A percentile compares a stretch with the other conserved stretches of the same genome.
Evolutionary conservation across 2,888 invertebrate species (phyloP).

Genomic region (Cynaeus angustus): DNA sequence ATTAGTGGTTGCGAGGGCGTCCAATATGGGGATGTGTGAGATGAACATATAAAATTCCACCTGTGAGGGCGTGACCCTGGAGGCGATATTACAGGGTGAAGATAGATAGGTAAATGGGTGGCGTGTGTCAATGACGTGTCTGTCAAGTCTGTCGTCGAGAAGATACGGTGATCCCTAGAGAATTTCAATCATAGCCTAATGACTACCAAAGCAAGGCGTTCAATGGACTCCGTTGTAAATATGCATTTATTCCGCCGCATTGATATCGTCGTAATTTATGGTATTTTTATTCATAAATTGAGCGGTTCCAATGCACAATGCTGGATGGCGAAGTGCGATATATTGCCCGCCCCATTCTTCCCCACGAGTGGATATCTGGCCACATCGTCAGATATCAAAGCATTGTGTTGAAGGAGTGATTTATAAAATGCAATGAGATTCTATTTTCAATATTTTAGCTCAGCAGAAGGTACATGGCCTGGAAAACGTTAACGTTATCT

Average conservation of each 20-base stretch:
- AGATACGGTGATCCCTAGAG: slow-evolving; percentile 48
- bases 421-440: slow-evolving; percentile 68
- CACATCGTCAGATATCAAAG: slow-evolving; percentile 63
- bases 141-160: slow-evolving; percentile 26
- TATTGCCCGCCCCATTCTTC: slow-evolving; percentile 65
- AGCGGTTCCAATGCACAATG: slow-evolving; percentile 66
- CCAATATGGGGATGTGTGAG: slow-evolving; percentile 36
- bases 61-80: slow-evolving; percentile 25
- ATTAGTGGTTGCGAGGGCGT: slow-evolving; percentile 27
- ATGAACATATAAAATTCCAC: slow-evolving; percentile 43
- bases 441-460: slow-evolving; percentile 65
- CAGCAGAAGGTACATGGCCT: slow-evolving; percentile 61
- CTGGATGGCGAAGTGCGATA: slow-evolving; percentile 63
- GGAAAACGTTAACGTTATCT: slow-evolving; percentile 63
- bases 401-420: slow-evolving; percentile 68
- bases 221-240: slow-evolving; percentile 63
- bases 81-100: slow-evolving; percentile 14
- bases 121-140: slow-evolving; percentile 38
- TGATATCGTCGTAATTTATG: slow-evolving; percentile 67
- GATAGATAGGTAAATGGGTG: slow-evolving; percentile 32
- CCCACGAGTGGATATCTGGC: slow-evolving; percentile 64
- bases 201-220: slow-evolving; percentile 54
- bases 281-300: slow-evolving; percentile 70
- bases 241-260: slow-evolving; percentile 67
- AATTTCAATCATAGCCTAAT: slow-evolving; percentile 60